Conservation (phyloP, 2,888 invertebrate genomes). For the Chymomyza procnemis region DNA sequence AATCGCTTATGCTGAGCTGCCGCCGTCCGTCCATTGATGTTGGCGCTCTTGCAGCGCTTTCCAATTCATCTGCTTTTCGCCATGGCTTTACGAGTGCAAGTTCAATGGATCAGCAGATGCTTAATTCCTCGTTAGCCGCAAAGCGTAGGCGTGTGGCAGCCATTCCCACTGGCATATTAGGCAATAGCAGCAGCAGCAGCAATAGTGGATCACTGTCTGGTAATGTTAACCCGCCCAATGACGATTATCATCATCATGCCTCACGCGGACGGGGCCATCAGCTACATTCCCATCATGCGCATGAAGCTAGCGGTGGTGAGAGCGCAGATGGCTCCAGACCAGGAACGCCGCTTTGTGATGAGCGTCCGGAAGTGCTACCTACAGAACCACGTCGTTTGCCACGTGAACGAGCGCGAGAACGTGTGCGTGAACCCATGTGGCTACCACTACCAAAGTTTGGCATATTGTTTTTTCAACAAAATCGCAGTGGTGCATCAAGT, state of each 20-base stretch:
- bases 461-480: slow-evolving; percentile 81
- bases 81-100: slow-evolving; percentile 69
- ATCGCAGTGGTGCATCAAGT: slow-evolving; percentile 57
- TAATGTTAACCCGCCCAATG: slow-evolving; percentile 57
- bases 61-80: slow-evolving; percentile 56
- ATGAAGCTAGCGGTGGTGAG: slow-evolving; percentile 81
- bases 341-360: slow-evolving; percentile 91
- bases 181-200: slow-evolving; percentile 26
- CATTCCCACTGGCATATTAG: slow-evolving; percentile 3
- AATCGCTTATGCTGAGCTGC: slow-evolving; percentile 69
- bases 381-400: slow-evolving; percentile 87
- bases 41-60: slow-evolving; percentile 66
- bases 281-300: slow-evolving; percentile 80
- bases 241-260: slow-evolving; percentile 77
- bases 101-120: slow-evolving; percentile 56
- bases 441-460: slow-evolving; percentile 94
- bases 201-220: slow-evolving; percentile 20
- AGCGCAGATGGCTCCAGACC: slow-evolving; percentile 87
- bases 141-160: slow-evolving; percentile 80
- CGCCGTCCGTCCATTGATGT: slow-evolving; percentile 81
- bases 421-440: slow-evolving; percentile 85
- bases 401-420: slow-evolving; percentile 78
- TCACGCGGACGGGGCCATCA: slow-evolving; percentile 80
- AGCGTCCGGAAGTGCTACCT: slow-evolving; percentile 86
- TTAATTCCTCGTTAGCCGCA: slow-evolving; percentile 77